phyloP scores from a whole-genome alignment of 1,140 invertebrate species.

The Drosophila melanogaster region DNA sequence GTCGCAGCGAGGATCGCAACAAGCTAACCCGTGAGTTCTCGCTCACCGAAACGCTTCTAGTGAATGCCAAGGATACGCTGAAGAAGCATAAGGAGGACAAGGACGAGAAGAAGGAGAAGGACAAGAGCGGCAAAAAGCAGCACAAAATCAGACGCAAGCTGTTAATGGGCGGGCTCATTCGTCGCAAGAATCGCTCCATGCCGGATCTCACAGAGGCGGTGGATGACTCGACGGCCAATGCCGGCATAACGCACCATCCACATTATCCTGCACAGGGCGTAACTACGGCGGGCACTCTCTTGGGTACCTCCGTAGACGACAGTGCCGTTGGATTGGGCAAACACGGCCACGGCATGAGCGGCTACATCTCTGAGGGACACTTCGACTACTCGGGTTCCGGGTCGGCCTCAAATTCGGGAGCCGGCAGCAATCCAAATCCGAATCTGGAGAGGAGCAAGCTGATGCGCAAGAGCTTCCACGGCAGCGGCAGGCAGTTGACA shows the following conservation, averaged over 20 bases:
- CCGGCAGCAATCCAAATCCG: constrained; percentile 87
- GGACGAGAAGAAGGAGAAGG: constrained; percentile 88
- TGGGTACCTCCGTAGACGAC: constrained; percentile 90
- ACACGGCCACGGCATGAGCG: constrained; percentile 86
- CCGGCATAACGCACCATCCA: constrained; percentile 83
- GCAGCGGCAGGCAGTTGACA: constrained; percentile 91
- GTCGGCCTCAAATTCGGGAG: neutral
- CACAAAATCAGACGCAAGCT: constrained; percentile 95
- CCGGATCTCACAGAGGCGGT: constrained; percentile 93
- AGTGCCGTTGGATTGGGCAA: constrained; percentile 88
- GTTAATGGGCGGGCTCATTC: constrained; percentile 94
- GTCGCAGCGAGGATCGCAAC: constrained; percentile 92
- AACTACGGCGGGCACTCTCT: constrained; percentile 55
- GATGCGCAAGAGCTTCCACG: constrained; percentile 95
- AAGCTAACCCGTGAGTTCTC: constrained; percentile 89
- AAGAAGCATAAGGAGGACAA: constrained; percentile 88
- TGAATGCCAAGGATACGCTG: constrained; percentile 86
- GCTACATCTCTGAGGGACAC: constrained; percentile 94
- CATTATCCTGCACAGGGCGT: constrained; percentile 80
- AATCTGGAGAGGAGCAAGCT: constrained; percentile 93
- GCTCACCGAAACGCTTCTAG: constrained; percentile 86
- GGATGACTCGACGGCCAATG: constrained; percentile 82
- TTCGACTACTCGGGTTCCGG: constrained; percentile 88
- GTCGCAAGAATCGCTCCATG: constrained; percentile 95
- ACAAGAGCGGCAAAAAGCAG: constrained; percentile 94